These are phyloP conservation scores for Deilephila porcellus DNA, from an alignment of 2,888 invertebrate species.

Conservation along the genomic window DNA sequence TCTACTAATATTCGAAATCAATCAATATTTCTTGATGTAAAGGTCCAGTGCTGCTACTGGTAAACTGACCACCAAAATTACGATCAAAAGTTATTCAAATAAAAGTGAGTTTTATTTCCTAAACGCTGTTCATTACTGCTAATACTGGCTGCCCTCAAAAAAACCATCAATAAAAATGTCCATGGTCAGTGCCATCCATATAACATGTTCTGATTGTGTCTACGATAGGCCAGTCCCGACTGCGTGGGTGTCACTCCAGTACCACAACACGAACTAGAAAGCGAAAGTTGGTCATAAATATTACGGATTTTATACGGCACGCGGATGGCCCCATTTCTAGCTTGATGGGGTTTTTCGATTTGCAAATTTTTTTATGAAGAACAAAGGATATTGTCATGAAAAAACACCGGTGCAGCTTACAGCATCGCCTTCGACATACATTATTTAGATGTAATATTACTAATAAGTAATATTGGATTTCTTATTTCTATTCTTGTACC, in stretches of 20 bases:
- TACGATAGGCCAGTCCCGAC: constrained; percentile 39
- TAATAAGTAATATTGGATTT: too few species aligned
- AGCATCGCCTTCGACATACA: too few species aligned
- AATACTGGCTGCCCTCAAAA: background rate
- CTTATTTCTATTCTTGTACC: too few species aligned
- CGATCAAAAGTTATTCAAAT: too few species aligned
- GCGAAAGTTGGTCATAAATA: constrained; percentile 46
- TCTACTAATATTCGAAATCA: too few species aligned
- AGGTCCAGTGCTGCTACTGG: too few species aligned
- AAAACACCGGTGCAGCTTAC: background rate
- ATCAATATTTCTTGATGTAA: too few species aligned
- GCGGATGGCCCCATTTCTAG: constrained; percentile 9
- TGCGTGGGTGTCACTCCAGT: constrained; percentile 57
- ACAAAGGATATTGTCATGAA: background rate
- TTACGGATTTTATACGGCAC: constrained; percentile 12
- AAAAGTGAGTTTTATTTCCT: too few species aligned
- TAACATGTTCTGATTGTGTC: constrained; percentile 56
- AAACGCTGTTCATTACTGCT: background rate
- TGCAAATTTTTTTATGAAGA: too few species aligned
- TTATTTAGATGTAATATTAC: too few species aligned
- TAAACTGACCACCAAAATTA: too few species aligned
- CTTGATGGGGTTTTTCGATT: background rate
- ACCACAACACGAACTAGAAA: constrained; percentile 38
- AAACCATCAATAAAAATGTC: constrained; percentile 48
- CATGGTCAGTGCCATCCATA: constrained; percentile 60